A percentile compares a stretch with the other conserved stretches of the same genome.
Conservation (phyloP, 2,113 vertebrate genomes). For the Catharus fuscescens region DNA sequence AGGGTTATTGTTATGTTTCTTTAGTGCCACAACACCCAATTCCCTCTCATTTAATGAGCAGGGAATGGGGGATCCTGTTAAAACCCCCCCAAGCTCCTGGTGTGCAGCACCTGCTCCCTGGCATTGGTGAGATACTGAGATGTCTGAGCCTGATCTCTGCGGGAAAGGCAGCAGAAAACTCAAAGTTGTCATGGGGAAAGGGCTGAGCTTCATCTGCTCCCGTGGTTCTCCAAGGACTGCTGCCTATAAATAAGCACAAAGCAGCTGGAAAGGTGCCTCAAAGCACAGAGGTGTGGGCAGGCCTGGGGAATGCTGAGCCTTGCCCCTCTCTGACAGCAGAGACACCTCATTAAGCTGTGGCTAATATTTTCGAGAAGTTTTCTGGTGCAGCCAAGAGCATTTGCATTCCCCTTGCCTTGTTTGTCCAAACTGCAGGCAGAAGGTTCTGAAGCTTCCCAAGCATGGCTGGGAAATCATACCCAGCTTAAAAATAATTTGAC, state of each 20-base stretch:
- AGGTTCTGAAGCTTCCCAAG: neutral
- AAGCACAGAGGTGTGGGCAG: neutral
- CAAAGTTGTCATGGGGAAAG: neutral
- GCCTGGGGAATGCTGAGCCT: neutral
- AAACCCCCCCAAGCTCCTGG: neutral
- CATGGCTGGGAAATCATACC: neutral
- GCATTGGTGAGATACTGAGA: rapidly evolving
- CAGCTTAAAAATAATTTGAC: neutral
- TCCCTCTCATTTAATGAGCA: neutral
- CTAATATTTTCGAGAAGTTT: neutral
- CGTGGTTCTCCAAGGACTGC: rapidly evolving
- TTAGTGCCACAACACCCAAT: neutral
- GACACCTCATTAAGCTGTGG: neutral
- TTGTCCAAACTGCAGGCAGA: neutral
- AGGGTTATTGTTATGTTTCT: neutral
- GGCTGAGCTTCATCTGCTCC: neutral
- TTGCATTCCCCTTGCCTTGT: neutral
- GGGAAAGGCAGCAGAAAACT: neutral
- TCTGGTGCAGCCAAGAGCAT: neutral
- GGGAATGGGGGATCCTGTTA: neutral
- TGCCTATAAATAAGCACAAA: conserved; percentile 15
- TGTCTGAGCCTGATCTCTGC: neutral
- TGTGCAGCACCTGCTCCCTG: neutral
- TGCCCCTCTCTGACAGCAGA: neutral
- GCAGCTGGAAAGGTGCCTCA: neutral